These are phyloP conservation scores for Pogona vitticeps DNA, from an alignment of 2,113 vertebrate genomes.

Conservation along the genomic window DNA sequence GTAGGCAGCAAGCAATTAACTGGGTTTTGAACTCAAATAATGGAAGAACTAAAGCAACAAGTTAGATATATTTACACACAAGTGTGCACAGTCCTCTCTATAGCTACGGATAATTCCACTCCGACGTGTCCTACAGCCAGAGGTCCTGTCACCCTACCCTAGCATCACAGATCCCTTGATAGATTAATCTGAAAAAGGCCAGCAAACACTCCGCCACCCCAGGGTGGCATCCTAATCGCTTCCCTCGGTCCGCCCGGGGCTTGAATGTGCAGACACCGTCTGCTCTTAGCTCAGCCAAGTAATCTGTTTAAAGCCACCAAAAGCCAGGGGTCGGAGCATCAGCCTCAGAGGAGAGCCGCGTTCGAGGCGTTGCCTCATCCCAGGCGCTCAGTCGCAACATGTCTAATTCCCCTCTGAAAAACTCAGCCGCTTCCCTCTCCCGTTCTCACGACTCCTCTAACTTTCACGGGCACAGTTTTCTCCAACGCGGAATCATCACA, in stretches of 20 bases:
- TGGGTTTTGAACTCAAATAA: neutral
- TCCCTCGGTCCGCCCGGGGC: neutral
- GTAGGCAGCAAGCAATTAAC: neutral
- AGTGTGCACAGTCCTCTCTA: too few relatives aligned
- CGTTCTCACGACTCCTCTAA: conserved; percentile 1
- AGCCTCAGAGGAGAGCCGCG: neutral
- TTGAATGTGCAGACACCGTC: neutral
- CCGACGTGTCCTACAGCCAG: neutral
- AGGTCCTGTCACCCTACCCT: neutral
- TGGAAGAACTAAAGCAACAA: conserved; percentile 7
- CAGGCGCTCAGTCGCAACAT: neutral
- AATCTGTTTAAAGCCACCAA: neutral
- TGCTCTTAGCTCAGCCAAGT: neutral
- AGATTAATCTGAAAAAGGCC: neutral
- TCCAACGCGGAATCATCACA: neutral
- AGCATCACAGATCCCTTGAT: neutral
- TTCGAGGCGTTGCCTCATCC: neutral
- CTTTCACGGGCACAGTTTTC: neutral
- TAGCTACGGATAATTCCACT: neutral
- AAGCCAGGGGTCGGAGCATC: neutral
- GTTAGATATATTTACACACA: neutral
- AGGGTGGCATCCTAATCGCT: neutral
- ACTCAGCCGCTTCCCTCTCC: neutral
- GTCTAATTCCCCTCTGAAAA: neutral
- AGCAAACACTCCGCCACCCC: neutral